Evolutionary conservation across 2,888 invertebrate genomes (phyloP), one percentile per base, ranked within the genome.

Genomic region (Bembecia ichneumoniformis): DNA sequence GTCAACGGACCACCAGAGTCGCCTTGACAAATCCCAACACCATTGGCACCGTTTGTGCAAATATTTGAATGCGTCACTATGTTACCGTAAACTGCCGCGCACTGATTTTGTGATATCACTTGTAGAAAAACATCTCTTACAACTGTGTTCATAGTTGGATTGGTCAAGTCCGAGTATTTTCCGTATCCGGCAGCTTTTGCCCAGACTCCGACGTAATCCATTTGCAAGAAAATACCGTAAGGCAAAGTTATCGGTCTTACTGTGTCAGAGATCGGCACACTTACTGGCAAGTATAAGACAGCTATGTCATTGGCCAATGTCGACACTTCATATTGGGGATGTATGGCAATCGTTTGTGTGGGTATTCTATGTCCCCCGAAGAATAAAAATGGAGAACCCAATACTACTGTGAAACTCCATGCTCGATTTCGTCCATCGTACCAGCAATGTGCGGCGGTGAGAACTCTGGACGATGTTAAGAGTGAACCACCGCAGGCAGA

Each of bases 401-500:
- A 58, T 3, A 82, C 82, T 2, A 71, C 75, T 2, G 77, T 76
- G 54, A 81, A 70, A 16, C 68, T 64, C 62, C 65, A 67, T 4
- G 77, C 82, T 57, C 72, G 71, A 54, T 64, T 62, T 49, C 64
- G 57, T 43, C 80, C 80, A 49, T 81, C 80, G 49, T 58, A 65
- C 79, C 80, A 82, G 58, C 82, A 82, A 56, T 82, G 82, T 9
- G 82, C 82, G 1, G 82, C 82, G 7, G 82, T 82, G 7, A 82
- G 53, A 3, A 82, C 63, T 55, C 72, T 74, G 7, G 59, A 63
- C 11, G 61, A 48, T 1, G 75, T 63, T 3, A 82, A 52, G 3
- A 82, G 59, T 1, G 82, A 74, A 35, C 80, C 81, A 4, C 82
- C 82, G 48, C 82, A 82, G 0, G 75, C 78, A 0, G 80, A 76